Evolutionary conservation across 1,140 invertebrate species (phyloP).

Genomic region (Temnothorax curvispinosus): DNA sequence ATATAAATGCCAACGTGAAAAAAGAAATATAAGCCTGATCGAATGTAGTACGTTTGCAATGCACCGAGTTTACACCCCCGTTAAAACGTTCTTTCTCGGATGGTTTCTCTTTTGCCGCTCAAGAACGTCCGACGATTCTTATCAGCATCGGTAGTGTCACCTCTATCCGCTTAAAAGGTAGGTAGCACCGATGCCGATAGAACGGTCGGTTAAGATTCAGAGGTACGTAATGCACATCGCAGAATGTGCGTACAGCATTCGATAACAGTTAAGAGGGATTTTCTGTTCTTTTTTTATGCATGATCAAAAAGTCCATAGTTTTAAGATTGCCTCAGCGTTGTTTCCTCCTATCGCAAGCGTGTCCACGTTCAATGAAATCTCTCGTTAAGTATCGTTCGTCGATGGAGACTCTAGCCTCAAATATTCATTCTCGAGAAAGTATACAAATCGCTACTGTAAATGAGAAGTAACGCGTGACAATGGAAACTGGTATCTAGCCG

Average conservation of each 20-base stretch:
- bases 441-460: constrained; percentile 37
- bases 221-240: constrained; percentile 62
- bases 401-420: constrained; percentile 73
- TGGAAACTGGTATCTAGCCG: constrained; percentile 60
- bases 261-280: constrained; percentile 79
- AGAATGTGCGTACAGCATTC: constrained; percentile 70
- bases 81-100: constrained; percentile 63
- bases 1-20: constrained; percentile 67
- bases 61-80: constrained; percentile 44
- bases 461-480: constrained; percentile 67
- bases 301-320: constrained; percentile 87
- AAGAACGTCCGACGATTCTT: constrained; percentile 72
- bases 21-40: constrained; percentile 75
- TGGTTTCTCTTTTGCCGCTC: background rate
- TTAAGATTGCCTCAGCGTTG: constrained; percentile 86
- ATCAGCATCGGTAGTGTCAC: constrained; percentile 65
- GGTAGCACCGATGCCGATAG: constrained; percentile 66
- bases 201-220: constrained; percentile 64
- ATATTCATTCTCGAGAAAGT: constrained; percentile 32
- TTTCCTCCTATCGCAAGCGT: constrained; percentile 83
- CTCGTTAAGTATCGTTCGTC: constrained; percentile 67
- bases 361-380: constrained; percentile 78
- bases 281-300: constrained; percentile 78
- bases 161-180: constrained; percentile 61
- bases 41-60: constrained; percentile 76